These are phyloP conservation scores for Lacanobia oleracea DNA, from an alignment of 2,888 invertebrate genomes.

Conservation along the genomic window DNA sequence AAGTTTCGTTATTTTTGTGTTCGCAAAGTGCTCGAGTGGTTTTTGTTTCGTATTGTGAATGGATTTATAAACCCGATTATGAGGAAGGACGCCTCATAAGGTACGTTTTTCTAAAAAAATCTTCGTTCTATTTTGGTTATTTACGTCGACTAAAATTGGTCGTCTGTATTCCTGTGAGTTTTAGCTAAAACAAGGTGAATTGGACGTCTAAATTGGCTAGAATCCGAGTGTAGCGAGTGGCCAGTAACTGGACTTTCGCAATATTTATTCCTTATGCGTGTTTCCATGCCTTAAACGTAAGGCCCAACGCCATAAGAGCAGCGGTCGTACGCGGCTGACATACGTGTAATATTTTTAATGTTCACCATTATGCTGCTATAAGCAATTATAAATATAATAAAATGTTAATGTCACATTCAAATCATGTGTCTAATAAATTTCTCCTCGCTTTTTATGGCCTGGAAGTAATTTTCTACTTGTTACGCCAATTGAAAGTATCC, in stretches of 20 bases:
- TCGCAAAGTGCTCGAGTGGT: slow-evolving; percentile 82
- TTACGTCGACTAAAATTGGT: slow-evolving; percentile 55
- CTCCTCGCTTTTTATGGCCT: slow-evolving; percentile 79
- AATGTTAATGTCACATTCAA: slow-evolving; percentile 76
- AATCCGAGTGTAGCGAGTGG: slow-evolving; percentile 60
- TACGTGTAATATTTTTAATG: slow-evolving; percentile 81
- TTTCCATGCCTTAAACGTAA: slow-evolving; percentile 84
- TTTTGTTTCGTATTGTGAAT: slow-evolving; percentile 86
- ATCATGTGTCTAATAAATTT: slow-evolving; percentile 79
- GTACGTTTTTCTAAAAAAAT: slow-evolving; percentile 72
- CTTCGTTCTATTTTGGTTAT: slow-evolving; percentile 69
- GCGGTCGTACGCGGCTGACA: slow-evolving; percentile 73
- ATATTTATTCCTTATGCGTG: slow-evolving; percentile 88
- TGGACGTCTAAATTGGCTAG: slow-evolving; percentile 66
- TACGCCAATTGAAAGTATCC: slow-evolving; percentile 77
- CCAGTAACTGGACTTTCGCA: slow-evolving; percentile 89
- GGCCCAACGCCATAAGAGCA: slow-evolving; percentile 78
- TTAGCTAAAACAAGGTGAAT: slow-evolving; percentile 64
- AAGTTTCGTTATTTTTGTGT: slow-evolving; percentile 82
- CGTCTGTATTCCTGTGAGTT: slow-evolving; percentile 54
- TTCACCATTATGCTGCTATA: slow-evolving; percentile 73
- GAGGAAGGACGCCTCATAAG: slow-evolving; percentile 82
- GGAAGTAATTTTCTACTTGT: slow-evolving; percentile 79
- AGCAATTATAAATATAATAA: slow-evolving; percentile 79
- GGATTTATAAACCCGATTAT: slow-evolving; percentile 88